These are phyloP conservation scores for Rhyacichthys aspro DNA, from an alignment of 2,797 vertebrate genomes.

Conservation along the genomic window DNA sequence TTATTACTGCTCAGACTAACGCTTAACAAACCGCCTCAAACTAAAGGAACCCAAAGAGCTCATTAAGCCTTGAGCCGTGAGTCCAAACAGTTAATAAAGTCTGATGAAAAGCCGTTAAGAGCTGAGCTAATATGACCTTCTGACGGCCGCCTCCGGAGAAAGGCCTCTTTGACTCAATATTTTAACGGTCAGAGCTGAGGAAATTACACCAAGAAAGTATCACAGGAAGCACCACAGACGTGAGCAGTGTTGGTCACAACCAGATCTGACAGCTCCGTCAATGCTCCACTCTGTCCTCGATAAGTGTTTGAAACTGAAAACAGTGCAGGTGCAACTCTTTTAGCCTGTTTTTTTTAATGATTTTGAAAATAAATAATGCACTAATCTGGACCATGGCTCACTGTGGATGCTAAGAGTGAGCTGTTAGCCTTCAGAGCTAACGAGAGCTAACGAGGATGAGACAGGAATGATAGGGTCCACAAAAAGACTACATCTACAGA, in stretches of 20 bases:
- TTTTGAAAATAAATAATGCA: too few relatives aligned
- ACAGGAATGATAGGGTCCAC: too few relatives aligned
- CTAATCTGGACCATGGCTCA: too few relatives aligned
- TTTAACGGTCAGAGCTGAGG: slow-evolving; percentile 55
- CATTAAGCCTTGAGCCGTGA: slow-evolving; percentile 28
- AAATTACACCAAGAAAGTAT: slow-evolving; percentile 50
- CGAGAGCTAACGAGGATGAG: too few relatives aligned
- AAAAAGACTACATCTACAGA: too few relatives aligned
- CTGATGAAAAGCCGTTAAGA: slow-evolving; percentile 54
- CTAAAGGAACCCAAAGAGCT: slow-evolving; percentile 28
- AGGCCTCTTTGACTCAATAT: slow-evolving; percentile 52
- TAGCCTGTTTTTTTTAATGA: too few relatives aligned
- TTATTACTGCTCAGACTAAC: slow-evolving; percentile 45
- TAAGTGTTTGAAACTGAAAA: too few relatives aligned
- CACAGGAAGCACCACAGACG: slow-evolving; percentile 45
- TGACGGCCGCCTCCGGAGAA: slow-evolving; percentile 59
- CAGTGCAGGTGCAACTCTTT: too few relatives aligned
- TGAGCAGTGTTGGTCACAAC: slow-evolving; percentile 50
- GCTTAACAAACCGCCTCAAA: too few relatives aligned
- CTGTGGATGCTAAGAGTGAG: too few relatives aligned
- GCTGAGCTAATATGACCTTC: slow-evolving; percentile 59
- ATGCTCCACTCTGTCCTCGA: slow-evolving; percentile 44
- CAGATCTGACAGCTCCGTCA: slow-evolving; percentile 43
- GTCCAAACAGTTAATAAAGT: slow-evolving; percentile 64
- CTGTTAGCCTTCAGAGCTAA: too few relatives aligned